Conservation (phyloP, 2,888 invertebrate species). For the Tanypteryx hageni region DNA sequence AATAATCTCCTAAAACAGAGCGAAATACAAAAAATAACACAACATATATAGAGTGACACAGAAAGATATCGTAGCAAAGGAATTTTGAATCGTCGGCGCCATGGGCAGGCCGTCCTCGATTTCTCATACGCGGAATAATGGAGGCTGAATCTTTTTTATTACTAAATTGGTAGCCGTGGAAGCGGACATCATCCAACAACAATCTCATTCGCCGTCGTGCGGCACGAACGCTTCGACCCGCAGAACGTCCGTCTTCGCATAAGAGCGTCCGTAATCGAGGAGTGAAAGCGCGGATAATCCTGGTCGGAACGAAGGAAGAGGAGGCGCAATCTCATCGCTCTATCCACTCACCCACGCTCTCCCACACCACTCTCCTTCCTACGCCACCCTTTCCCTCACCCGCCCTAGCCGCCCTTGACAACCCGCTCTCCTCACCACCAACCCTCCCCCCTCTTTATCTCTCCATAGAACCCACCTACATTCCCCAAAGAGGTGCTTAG, state of each 20-base stretch:
- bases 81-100: neutral
- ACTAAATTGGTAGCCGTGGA: neutral
- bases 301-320: neutral
- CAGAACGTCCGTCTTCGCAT: neutral
- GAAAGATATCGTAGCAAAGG: neutral
- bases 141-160: neutral
- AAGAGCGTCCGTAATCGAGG: neutral
- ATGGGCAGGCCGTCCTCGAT: neutral
- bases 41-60: neutral
- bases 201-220: neutral
- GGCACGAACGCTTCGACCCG: neutral
- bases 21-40: neutral
- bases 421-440: neutral
- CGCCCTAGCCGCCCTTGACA: neutral
- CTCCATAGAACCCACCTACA: neutral
- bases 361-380: too few relatives aligned
- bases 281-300: neutral
- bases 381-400: neutral
- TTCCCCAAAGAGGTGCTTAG: neutral
- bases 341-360: neutral
- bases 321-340: neutral
- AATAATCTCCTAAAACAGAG: neutral
- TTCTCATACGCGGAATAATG: neutral
- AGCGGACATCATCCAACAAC: neutral
- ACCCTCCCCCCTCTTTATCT: neutral